phyloP scores from a whole-genome alignment of 1,140 invertebrate genomes.

The Drepana arcuata region DNA sequence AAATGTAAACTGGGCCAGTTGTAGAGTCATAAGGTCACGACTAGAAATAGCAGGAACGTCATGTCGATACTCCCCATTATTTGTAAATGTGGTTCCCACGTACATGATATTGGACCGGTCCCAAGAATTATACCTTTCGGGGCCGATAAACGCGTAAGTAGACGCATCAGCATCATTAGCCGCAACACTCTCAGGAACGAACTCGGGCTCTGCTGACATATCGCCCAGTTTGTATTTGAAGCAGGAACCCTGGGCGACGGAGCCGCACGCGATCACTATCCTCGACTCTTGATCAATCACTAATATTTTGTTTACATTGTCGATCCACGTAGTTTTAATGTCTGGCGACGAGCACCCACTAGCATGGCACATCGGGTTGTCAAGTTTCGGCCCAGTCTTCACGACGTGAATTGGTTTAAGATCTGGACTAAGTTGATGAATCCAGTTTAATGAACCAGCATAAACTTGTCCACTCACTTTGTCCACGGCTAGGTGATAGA shows the following conservation, averaged over 20 bases:
- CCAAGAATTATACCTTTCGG: constrained; percentile 86
- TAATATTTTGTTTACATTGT: constrained; percentile 94
- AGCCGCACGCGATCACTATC: constrained; percentile 90
- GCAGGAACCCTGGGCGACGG: constrained; percentile 89
- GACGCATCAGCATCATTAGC: constrained; percentile 93
- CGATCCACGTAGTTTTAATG: constrained; percentile 78
- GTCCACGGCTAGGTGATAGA: constrained; percentile 72
- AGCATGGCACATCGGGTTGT: constrained; percentile 91
- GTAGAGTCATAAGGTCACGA: constrained; percentile 83
- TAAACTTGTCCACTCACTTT: constrained; percentile 76
- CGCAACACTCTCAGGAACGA: constrained; percentile 85
- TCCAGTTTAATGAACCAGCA: constrained; percentile 87
- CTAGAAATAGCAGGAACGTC: constrained; percentile 94
- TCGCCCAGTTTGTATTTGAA: constrained; percentile 87
- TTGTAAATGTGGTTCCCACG: constrained; percentile 95
- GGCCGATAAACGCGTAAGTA: constrained; percentile 95
- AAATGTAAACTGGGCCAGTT: constrained; percentile 88
- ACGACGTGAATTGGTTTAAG: constrained; percentile 80
- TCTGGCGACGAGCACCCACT: constrained; percentile 81
- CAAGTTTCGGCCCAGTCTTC: constrained; percentile 81
- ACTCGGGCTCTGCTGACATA: constrained; percentile 82
- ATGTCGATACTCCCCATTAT: constrained; percentile 92
- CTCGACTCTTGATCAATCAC: constrained; percentile 87
- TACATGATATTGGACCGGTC: constrained; percentile 87
- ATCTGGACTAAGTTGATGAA: constrained; percentile 85